phyloP scores from a whole-genome alignment of 1,140 invertebrate species.

The Atta cephalotes region DNA sequence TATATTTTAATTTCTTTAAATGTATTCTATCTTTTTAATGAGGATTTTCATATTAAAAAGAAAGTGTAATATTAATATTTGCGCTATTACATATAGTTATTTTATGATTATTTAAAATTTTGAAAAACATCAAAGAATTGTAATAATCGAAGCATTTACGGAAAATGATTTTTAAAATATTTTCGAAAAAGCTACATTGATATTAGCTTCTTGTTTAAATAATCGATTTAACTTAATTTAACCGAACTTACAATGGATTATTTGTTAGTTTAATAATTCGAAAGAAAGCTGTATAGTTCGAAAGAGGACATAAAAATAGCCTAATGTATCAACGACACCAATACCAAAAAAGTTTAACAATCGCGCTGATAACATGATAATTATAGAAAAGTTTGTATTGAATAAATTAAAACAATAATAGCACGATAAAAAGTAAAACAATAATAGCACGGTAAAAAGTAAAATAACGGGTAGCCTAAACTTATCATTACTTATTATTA shows the following conservation, averaged over 20 bases:
- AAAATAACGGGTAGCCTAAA: conserved; percentile 8
- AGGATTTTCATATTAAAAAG: neutral
- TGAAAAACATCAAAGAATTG: neutral
- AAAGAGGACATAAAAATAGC: conserved; percentile 34
- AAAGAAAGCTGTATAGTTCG: conserved; percentile 33
- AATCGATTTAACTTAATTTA: neutral
- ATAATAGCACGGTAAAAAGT: too few species aligned
- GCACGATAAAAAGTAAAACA: conserved; percentile 35
- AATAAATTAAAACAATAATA: conserved; percentile 59
- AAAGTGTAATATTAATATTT: neutral
- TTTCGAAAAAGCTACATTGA: too few species aligned
- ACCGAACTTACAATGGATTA: conserved; percentile 13
- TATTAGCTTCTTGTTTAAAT: neutral
- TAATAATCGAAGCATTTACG: neutral
- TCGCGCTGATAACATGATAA: conserved; percentile 69
- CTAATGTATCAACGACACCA: conserved; percentile 45
- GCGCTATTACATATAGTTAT: neutral
- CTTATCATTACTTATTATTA: conserved; percentile 42
- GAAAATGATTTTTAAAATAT: neutral
- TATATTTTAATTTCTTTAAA: neutral
- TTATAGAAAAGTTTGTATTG: conserved; percentile 46
- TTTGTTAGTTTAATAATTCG: neutral
- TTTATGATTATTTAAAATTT: neutral
- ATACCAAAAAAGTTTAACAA: conserved; percentile 32
- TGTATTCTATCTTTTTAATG: neutral